phyloP scores from a whole-genome alignment of 2,888 invertebrate species.

The Tetranychus piercei region DNA sequence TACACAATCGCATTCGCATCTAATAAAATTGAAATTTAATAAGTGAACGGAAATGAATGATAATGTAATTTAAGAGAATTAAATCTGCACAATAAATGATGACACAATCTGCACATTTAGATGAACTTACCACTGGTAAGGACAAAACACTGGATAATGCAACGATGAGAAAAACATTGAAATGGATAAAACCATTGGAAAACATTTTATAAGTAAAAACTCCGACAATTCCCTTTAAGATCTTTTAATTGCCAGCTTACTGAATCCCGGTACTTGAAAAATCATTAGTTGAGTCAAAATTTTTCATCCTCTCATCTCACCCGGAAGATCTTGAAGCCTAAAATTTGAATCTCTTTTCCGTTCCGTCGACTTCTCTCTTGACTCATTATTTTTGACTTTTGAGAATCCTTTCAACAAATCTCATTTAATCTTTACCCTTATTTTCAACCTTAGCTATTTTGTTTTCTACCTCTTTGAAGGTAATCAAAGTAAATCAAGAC shows the following conservation, averaged over 20 bases:
- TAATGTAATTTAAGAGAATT: too few relatives aligned
- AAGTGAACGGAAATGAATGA: not conserved
- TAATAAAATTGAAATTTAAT: not conserved
- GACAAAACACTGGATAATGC: not conserved
- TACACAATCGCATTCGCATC: conserved; percentile 21
- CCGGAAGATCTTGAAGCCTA: not conserved
- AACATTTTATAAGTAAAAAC: not conserved
- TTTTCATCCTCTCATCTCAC: not conserved
- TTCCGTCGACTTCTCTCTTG: not conserved
- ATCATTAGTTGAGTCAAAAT: not conserved
- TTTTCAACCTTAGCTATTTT: not conserved
- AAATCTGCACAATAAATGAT: too few relatives aligned
- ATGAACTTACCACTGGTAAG: not conserved
- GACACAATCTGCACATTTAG: not conserved
- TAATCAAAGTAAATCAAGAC: too few relatives aligned
- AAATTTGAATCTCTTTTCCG: not conserved
- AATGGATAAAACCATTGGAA: not conserved
- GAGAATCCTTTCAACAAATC: not conserved
- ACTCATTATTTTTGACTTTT: not conserved
- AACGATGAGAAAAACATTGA: not conserved
- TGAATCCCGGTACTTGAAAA: too few relatives aligned
- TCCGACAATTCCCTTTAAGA: too few relatives aligned
- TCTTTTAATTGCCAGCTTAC: too few relatives aligned
- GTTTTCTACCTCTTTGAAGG: too few relatives aligned
- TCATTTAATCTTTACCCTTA: not conserved